Evolutionary conservation across 2,797 vertebrate species (phyloP), one percentile per base, ranked within the genome.

Genomic region (Alexandromys oeconomus): DNA sequence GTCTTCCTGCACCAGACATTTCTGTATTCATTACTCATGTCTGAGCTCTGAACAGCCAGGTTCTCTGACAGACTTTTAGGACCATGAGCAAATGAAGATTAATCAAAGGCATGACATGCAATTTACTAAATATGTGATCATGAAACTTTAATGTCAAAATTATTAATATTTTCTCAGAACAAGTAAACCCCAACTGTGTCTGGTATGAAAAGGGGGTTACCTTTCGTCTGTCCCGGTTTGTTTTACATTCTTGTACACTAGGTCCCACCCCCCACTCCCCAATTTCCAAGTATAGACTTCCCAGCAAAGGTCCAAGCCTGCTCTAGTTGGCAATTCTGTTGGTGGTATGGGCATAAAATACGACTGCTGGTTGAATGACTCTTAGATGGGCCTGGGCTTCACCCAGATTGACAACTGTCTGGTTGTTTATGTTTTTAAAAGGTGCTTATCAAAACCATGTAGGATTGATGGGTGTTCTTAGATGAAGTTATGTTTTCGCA

Each of bases 391-490:
- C 94, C 95, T 87, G 95, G 97, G 97, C 97, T 98, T 98, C 97
- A 98, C 93, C 76, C 88, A 97, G 98, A 98, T 98, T 98, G 98
- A 98, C 98, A 98, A 98, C 97, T 98, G 97, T 98, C 98, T 98
- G 97, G 96, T 98, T 98, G 98, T 98, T 98, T 98, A 98, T 98
- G 98, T 98, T 98, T 98, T 98, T 98, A 87, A 98, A 98, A 98
- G 97, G 97, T 88, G 97, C 98, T 98, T 98, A 98, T 98, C 98
- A 98, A 98, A 98, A 98, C 97, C 96, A 95, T 96, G 92, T 98
- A 98, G 97, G 98, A 99, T 99, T 99, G 98, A 99, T 99, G 98
- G 98, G 97, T 98, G 98, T 98, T 98, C 99, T 98, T 98, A 98
- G 98, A 98, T 98, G 98, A 99, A 98, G 98, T 98, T 99, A 98